A percentile compares a stretch with the other conserved stretches of the same genome.
Evolutionary conservation across 2,113 vertebrate species (phyloP).

Genomic region (Pantherophis guttatus): DNA sequence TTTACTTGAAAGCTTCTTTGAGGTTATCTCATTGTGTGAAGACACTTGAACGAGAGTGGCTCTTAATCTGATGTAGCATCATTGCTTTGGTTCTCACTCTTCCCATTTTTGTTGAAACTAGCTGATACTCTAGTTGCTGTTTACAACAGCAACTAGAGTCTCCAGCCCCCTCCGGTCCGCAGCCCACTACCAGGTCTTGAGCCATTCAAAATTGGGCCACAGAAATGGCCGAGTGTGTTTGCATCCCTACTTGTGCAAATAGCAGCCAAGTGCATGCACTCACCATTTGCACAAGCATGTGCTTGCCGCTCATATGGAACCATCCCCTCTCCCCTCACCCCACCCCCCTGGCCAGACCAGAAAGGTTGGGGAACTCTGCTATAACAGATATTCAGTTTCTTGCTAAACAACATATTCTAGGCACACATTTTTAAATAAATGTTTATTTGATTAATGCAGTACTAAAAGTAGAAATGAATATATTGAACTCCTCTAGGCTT

Average conservation of each 20-base stretch:
- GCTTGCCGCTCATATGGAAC: not conserved
- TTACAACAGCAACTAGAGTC: not conserved
- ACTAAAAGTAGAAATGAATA: constrained; percentile 57
- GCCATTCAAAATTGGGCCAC: not conserved
- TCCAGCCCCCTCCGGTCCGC: not conserved
- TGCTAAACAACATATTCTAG: not conserved
- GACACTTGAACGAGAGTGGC: not conserved
- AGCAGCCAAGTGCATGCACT: not conserved
- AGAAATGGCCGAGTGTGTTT: not conserved
- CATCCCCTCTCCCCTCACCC: not conserved
- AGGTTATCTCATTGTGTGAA: not conserved
- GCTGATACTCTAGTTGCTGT: not conserved
- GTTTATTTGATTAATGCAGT: constrained; percentile 73
- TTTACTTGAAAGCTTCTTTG: not conserved
- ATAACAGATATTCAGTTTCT: not conserved
- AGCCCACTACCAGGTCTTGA: not conserved
- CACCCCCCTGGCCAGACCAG: accelerated
- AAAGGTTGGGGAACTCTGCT: not conserved
- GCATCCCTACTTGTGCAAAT: not conserved
- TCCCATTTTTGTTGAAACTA: not conserved
- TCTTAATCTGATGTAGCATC: not conserved
- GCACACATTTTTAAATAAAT: not conserved
- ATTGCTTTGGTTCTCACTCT: not conserved
- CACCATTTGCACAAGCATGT: not conserved
- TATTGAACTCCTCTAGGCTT: constrained; percentile 48